Evolutionary conservation across 2,797 vertebrate species (phyloP), one percentile per base, ranked within the genome.

Genomic region (Tolypeutes matacus): DNA sequence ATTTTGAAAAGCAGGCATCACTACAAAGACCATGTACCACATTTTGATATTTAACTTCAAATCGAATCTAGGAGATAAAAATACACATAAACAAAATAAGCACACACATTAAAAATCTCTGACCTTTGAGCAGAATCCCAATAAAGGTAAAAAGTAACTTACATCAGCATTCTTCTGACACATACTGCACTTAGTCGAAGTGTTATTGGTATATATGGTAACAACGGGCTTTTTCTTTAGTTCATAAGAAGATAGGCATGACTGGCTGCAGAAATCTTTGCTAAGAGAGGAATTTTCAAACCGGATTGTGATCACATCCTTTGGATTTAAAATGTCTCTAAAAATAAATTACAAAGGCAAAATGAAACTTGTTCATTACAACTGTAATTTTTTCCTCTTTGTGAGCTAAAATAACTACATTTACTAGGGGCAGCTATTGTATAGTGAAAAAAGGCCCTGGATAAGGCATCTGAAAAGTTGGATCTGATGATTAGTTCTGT

Each of bases 261-360:
- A 98, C 93, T 99, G 98, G 98, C 99, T 99, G 98, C 99, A 99
- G 98, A 99, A 99, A 62, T 99, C 99, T 98, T 99, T 99, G 94
- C 99, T 98, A 89, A 92, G 92, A 87, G 98, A 98, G 23, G 98
- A 98, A n/a, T 93, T 97, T 92, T 99, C 99, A 97, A 99, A 99
- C 1, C 98, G 98, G 95, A 99, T 98, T 95, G 98, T 98, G 97
- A 99, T 98, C 93, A 99, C 96, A 31, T 99, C 99, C 98, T 99
- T 99, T 96, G 99, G 98, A 88, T 99, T 99, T 86, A 98, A 91
- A 98, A 99, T 99, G 58, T 98, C 97, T 98, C 99, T 99, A 90
- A 81, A 93, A 58, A 64, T 25, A 97, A 96, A 84, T 88, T 96
- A 96, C 18, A 89, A 89, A 96, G 88, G 78, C 60, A 97, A 96